These are phyloP conservation scores for Acleris literana DNA, from an alignment of 2,888 invertebrate species.

Conservation along the genomic window DNA sequence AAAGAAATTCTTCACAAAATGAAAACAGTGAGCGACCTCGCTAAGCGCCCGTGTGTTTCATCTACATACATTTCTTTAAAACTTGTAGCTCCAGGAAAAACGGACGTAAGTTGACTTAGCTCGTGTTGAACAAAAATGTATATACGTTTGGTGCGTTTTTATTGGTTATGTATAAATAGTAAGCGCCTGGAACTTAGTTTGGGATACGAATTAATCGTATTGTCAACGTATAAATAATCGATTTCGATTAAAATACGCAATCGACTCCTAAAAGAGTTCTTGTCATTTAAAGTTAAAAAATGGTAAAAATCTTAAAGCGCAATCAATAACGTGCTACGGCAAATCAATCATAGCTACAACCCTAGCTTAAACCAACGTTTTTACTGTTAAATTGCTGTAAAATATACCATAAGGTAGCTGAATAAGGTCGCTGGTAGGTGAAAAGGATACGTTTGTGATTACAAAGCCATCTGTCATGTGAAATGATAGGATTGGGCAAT, in stretches of 20 bases:
- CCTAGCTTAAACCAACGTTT: slow-evolving; percentile 16
- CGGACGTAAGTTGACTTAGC: too few relatives aligned
- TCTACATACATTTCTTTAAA: neutral
- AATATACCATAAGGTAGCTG: neutral
- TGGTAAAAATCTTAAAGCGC: slow-evolving; percentile 37
- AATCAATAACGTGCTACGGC: slow-evolving; percentile 43
- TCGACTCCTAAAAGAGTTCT: too few relatives aligned
- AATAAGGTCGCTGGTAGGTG: neutral
- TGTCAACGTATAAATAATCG: too few relatives aligned
- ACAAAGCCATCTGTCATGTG: slow-evolving; percentile 44
- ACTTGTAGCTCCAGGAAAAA: too few relatives aligned
- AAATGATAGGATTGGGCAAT: slow-evolving; percentile 46
- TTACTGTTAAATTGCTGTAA: neutral
- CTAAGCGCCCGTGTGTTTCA: slow-evolving; percentile 16
- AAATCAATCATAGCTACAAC: slow-evolving; percentile 44
- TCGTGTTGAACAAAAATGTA: too few relatives aligned
- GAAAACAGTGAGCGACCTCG: slow-evolving; percentile 41
- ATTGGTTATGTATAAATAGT: too few relatives aligned
- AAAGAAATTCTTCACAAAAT: slow-evolving; percentile 48
- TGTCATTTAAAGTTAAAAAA: neutral
- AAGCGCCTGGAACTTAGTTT: too few relatives aligned
- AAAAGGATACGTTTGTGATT: slow-evolving; percentile 24
- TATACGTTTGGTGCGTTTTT: too few relatives aligned
- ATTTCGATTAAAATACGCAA: too few relatives aligned
- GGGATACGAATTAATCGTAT: too few relatives aligned